Evolutionary conservation across 2,797 vertebrate genomes (phyloP), one percentile per base, ranked within the genome.

Genomic region (Phoxinus dragarum): DNA sequence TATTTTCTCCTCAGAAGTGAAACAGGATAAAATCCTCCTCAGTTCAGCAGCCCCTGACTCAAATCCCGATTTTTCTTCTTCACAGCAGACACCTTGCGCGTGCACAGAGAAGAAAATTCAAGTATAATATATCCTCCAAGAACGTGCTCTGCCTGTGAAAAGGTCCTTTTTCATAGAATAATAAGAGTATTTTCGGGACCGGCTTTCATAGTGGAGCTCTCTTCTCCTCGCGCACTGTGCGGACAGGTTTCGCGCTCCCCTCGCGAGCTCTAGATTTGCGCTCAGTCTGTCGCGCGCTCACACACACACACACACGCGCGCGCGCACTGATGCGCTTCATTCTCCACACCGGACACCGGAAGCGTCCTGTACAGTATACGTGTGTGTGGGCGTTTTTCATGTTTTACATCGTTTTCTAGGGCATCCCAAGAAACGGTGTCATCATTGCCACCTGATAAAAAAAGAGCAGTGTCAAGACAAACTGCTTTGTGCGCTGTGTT

Each of bases 11-110:
- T 59, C 42, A 86, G 77, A 87, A 79, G 74, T 79, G 64, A 77
- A 84, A 78, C 72, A 44, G 85, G 67, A 67, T 82, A 67, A 77
- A 86, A 87, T 84, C 87, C 88, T 73, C 61, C 75, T 83, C 72
- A 86, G 84, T 86, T 82, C 74, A 85, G 21, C 66, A 71, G 52
- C 76, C 9, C 44, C 59, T n/a, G 27, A 67, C 82, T 84, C 66
- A 49, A 84, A 79, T 78, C 75, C 83, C 12, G 67, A 14, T 47
- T n/a, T 47, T 80, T 80, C 84, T 49, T 47, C 19, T 56, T 21
- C 40, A 56, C 75, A 79, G 36, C 75, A 79, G 36, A 83, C 77
- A 73, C 81, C 81, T 79, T 77, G 49, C 69, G 42, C 9, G 61
- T 38, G 68, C 52, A 52, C 59, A 40, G 36, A 68, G 68, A 49